Base-by-base conservation (phyloP, 1,140 invertebrate species). In the Trichoplusia ni region DNA sequence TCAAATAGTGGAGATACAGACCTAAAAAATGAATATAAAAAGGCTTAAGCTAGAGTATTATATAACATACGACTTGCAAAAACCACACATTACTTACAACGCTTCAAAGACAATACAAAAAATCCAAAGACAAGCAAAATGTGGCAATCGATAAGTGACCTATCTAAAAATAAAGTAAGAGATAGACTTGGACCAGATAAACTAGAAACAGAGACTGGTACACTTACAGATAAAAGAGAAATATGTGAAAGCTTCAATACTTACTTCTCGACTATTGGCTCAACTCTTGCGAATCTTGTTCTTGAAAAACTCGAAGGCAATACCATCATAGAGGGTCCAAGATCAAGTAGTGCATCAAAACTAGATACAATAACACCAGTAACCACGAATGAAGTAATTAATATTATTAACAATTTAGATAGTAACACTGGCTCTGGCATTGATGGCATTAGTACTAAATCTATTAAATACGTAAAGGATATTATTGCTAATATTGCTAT, bases 361-460 rank as follows among this genome's bases (percentile, higher is more conserved):
- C n/a, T n/a, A n/a, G n/a, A n/a, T n/a, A n/a, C n/a, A n/a, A n/a
- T n/a, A 0, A 31, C n/a, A 49, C 58, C 18, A 16, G 21, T 11
- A 46, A 38, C 4, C 2, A 4, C 4, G 35, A 16, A 59, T 6
- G 46, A 63, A 60, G 16, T 67, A n/a, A 8, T 11, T 14, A 47
- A 60, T 54, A 54, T 63, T 5, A 67, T 63, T 31, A 37, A 63
- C 8, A 47, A 65, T 5, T 9, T 71, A 9, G 31, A 71, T 31
- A 14, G 7, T 16, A 71, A 67, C 11, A 38, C 59, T n/a, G 59
- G 63, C 13, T 44, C 51, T 25, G 68, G 68, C 3, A 25, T 73
- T 11, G 54, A 73, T 19, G 19, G 8, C 8, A n/a, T 63, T 9
- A 53, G 66, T 9, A 67, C 40, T 9, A 29, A 58, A 19, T 6